phyloP scores from a whole-genome alignment of 2,888 invertebrate species.

The Agrilus biguttatus region DNA sequence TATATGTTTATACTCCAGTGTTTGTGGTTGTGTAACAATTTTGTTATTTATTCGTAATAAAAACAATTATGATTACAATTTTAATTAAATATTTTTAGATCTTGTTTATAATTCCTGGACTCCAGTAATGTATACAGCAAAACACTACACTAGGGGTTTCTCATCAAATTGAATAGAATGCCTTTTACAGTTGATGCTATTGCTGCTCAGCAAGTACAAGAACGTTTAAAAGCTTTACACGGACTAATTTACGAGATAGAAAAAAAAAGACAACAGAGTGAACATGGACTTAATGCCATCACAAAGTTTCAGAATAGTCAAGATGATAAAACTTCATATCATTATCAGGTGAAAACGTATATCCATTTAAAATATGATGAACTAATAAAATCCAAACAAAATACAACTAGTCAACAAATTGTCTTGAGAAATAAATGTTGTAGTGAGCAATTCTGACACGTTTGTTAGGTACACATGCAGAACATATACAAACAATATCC shows the following conservation, averaged over 20 bases:
- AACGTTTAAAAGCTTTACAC: conserved; percentile 64
- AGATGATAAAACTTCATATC: conserved; percentile 22
- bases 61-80: no score
- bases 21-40: no score
- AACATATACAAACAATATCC: no score
- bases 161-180: conserved; percentile 33
- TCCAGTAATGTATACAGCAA: no score
- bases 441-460: no score
- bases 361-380: background rate
- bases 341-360: conserved; percentile 17
- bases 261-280: conserved; percentile 62
- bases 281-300: conserved; percentile 66
- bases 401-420: no score
- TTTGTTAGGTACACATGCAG: no score
- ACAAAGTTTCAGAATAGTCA: conserved; percentile 47
- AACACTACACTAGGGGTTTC: no score
- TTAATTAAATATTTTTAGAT: no score
- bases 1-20: no score
- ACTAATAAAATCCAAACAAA: background rate
- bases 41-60: no score
- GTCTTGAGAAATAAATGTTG: background rate
- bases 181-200: conserved; percentile 62
- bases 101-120: no score
- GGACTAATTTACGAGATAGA: conserved; percentile 69
- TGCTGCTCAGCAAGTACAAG: conserved; percentile 53